Base-by-base conservation (phyloP, 2,888 invertebrate species). In the Hydriomena furcata region DNA sequence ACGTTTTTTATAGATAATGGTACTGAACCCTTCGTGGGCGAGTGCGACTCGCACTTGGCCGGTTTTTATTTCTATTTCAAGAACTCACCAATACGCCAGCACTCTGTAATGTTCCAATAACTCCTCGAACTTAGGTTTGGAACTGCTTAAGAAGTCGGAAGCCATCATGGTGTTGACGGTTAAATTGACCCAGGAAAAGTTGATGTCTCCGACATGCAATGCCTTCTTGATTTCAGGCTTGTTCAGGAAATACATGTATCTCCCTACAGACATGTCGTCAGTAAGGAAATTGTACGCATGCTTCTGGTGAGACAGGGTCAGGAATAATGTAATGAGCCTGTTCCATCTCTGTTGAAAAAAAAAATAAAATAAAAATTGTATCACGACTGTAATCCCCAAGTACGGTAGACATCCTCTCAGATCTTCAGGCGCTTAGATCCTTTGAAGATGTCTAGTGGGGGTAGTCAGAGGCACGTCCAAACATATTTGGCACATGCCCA, bases 271-370 rank as follows among this genome's bases (percentile, higher is more conserved):
- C 0, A 85, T n/a, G 0, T 81, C 76, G 55, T 89, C 85, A 1
- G 55, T 61, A 0, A 90, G 69, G 65, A 82, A 87, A 52, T 90
- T 90, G 71, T 89, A 89, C 0, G 66, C 84, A 35, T 89, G 88
- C 42, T 61, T 69, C 56, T 83, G 85, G 43, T 82, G 65, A 1
- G 82, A 66, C 8, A 86, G 35, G 27, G 65, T 52, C 4, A 88
- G 63, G 0, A 88, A 55, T 0, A 78, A 31, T 0, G 65, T 52
- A 1, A 88, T 60, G 0, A 88, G 61, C 17, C 40, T 63, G 48
- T 60, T 73, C 83, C 84, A 90, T 78, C 81, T 83, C 89, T 88
- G 71, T 10, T 68, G 73, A 13, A 21, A 30, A 28, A 40, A 5
- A 11, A 6, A 27, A 5, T n/a, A n/a, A n/a, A n/a, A n/a, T n/a